A percentile compares a stretch with the other conserved stretches of the same genome.
phyloP scores from a whole-genome alignment of 2,888 invertebrate genomes.

The Callyntrura sp. region DNA sequence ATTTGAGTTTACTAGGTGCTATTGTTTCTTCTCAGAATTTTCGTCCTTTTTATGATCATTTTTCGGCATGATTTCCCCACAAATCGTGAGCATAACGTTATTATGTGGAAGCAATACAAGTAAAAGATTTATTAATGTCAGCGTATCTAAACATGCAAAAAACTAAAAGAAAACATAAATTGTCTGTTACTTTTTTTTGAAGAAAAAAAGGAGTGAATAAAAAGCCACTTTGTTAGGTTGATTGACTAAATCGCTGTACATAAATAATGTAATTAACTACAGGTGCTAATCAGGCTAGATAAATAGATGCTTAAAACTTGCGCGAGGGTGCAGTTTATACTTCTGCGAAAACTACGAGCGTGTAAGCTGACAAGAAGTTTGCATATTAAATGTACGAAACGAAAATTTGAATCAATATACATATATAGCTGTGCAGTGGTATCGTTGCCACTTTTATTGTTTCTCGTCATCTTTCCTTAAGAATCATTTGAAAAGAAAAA shows the following conservation, averaged over 20 bases:
- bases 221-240: constrained; percentile 15
- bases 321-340: background rate
- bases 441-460: constrained; percentile 26
- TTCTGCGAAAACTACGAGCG: constrained; percentile 14
- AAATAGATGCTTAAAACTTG: background rate
- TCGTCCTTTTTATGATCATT: constrained; percentile 37
- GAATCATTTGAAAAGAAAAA: constrained; percentile 38
- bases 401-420: background rate
- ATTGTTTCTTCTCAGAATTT: constrained; percentile 60
- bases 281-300: constrained; percentile 65
- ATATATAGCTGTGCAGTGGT: too few species aligned
- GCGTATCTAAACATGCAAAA: background rate
- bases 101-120: constrained; percentile 10
- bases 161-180: background rate
- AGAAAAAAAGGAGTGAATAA: background rate
- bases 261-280: constrained; percentile 57
- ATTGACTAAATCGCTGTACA: constrained; percentile 31
- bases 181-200: background rate
- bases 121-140: background rate
- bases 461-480: constrained; percentile 8
- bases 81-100: constrained; percentile 51
- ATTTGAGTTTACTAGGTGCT: constrained; percentile 54
- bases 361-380: background rate
- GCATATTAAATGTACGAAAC: background rate
- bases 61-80: constrained; percentile 67